Base-by-base conservation (phyloP, 2,113 vertebrate genomes). In the Cryptotis parvus region DNA sequence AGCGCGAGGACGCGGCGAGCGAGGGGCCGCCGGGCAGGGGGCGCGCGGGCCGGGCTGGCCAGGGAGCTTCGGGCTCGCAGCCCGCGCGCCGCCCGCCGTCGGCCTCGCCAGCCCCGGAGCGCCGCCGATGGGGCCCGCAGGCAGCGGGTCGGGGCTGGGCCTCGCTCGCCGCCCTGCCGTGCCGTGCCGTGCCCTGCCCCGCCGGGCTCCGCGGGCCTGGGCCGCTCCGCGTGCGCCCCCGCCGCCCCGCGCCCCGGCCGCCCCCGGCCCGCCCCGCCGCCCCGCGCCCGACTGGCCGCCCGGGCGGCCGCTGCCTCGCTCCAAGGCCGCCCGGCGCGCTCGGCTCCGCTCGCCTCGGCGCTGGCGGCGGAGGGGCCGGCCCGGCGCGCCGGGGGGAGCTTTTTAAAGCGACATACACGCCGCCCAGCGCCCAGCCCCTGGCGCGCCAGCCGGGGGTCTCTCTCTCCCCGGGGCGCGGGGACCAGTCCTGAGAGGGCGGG, bases 221-320 rank as follows among this genome's bases (percentile, higher is more conserved):
- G 76, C 92, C 16, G 49, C 88, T 70, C 35, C 77, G 16, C 22
- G 55, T 41, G 85, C 73, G 76, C 84, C 82, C 82, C 39, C 33
- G n/a, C 45, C 52, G 92, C 89, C 33, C 96, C 94, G 81, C 93
- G 95, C 96, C 97, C 97, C 96, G 95, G 97, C 96, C 91, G 92
- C 94, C 91, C 90, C 89, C 77, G 43, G 86, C 90, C 86, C 84
- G 49, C 58, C 91, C 90, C 26, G 70, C 84, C 18, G 58, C 27
- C n/a, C 79, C 93, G 79, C 37, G 86, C 94, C 90, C 73, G 93
- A 97, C 98, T 98, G 97, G 97, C 97, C 72, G 97, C 98, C 97
- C 97, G 94, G 84, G 88, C 93, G 97, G 98, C 97, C 98, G 98
- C 98, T 98, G 98, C 98, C 98, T 98, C 97, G 97, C 98, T 97